phyloP scores from a whole-genome alignment of 2,888 invertebrate species.

The Polia nebulosa region DNA sequence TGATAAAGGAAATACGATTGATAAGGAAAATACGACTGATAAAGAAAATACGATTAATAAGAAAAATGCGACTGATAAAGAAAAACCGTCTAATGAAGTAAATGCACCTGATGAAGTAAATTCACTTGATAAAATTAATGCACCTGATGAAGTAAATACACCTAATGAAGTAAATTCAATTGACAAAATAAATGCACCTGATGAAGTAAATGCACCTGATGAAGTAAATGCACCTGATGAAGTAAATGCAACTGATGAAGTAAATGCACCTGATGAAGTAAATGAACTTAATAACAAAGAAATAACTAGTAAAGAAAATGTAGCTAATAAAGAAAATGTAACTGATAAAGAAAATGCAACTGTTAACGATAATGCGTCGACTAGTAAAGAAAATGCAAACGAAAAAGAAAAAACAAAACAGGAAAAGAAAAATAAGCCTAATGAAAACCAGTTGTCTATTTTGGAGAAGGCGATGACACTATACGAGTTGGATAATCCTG shows the following conservation, averaged over 20 bases:
- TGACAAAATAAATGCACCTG: neutral
- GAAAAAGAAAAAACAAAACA: neutral
- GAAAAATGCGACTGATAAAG: neutral
- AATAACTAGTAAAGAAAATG: neutral
- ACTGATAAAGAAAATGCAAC: neutral
- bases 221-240: neutral
- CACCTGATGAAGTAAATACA: neutral
- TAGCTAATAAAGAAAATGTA: neutral
- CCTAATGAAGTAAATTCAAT: neutral
- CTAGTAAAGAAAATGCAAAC: neutral
- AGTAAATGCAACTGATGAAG: neutral
- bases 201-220: neutral
- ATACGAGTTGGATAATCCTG: constrained; percentile 40
- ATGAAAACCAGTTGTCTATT: constrained; percentile 28
- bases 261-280: neutral
- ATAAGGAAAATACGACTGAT: neutral
- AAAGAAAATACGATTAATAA: neutral
- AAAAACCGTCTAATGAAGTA: neutral
- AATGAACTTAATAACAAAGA: neutral
- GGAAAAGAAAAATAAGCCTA: neutral
- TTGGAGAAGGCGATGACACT: constrained; percentile 41
- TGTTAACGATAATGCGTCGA: neutral
- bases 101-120: neutral
- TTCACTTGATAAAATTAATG: neutral
- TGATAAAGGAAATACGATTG: neutral